phyloP scores from a whole-genome alignment of 1,140 invertebrate species.

The Dendroctonus valens region DNA sequence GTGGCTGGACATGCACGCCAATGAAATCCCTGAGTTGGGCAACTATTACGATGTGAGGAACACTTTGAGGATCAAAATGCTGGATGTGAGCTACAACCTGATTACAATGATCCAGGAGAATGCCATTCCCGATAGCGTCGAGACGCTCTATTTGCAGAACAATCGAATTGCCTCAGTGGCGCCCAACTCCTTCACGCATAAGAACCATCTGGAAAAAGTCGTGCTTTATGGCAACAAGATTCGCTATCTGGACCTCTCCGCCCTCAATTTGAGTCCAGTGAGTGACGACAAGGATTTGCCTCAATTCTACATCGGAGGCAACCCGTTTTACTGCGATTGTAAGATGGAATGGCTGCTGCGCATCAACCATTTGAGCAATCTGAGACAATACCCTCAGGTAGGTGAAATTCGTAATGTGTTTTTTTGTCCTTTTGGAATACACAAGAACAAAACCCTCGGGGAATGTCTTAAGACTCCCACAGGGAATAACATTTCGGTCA shows the following conservation, averaged over 20 bases:
- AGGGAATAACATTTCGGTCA: too few species aligned
- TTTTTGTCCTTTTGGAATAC: too few species aligned
- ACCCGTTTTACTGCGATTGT: slow-evolving; percentile 81
- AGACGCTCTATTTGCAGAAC: slow-evolving; percentile 73
- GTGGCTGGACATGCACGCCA: slow-evolving; percentile 70
- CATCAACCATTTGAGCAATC: slow-evolving; percentile 67
- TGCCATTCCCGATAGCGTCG: slow-evolving; percentile 70
- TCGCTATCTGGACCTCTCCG: slow-evolving; percentile 67
- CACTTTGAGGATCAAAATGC: slow-evolving; percentile 67
- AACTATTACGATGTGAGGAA: slow-evolving; percentile 64
- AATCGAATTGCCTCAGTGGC: slow-evolving; percentile 70
- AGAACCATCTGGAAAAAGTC: slow-evolving; percentile 68
- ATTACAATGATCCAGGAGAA: slow-evolving; percentile 65
- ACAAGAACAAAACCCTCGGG: too few species aligned
- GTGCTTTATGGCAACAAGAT: slow-evolving; percentile 75
- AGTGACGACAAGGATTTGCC: slow-evolving; percentile 65
- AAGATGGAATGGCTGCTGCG: slow-evolving; percentile 82
- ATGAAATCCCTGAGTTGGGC: slow-evolving; percentile 64
- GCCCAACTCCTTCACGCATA: slow-evolving; percentile 70
- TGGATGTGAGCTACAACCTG: slow-evolving; percentile 74
- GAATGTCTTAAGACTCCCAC: too few species aligned
- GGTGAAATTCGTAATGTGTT: too few species aligned
- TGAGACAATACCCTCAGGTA: slow-evolving; percentile 69
- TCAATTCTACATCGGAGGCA: slow-evolving; percentile 76
- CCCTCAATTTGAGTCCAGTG: slow-evolving; percentile 66